phyloP scores from a whole-genome alignment of 2,113 vertebrate genomes.

The Stomatorhinus ivindoensis region DNA sequence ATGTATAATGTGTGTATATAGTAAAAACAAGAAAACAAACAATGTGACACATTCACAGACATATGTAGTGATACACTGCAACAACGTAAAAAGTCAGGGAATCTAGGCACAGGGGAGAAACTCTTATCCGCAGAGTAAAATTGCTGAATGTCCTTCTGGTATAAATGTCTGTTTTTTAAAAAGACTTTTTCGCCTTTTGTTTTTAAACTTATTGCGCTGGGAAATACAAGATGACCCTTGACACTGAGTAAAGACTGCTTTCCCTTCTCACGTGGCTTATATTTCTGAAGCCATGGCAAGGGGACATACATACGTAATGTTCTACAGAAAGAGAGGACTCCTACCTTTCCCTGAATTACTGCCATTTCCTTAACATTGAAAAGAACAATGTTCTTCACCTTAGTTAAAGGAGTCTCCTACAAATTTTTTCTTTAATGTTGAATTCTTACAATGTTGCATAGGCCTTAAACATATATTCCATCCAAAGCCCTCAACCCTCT shows the following conservation, averaged over 20 bases:
- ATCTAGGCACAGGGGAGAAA: not conserved
- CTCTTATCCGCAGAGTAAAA: not conserved
- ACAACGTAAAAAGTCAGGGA: not conserved
- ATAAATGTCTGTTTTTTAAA: not conserved
- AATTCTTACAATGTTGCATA: not conserved
- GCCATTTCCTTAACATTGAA: not conserved
- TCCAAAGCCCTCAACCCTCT: not conserved
- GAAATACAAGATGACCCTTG: conserved; percentile 31
- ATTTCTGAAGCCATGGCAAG: conserved; percentile 36
- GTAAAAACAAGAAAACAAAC: not conserved
- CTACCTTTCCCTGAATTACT: conserved; percentile 6
- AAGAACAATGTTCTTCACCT: conserved; percentile 20
- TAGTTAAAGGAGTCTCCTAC: conserved; percentile 30
- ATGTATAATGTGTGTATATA: not conserved
- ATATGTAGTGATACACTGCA: not conserved
- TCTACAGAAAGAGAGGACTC: conserved; percentile 19
- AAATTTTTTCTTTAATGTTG: not conserved
- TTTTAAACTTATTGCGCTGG: conserved; percentile 18
- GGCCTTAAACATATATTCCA: not conserved
- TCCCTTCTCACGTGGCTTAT: conserved; percentile 36
- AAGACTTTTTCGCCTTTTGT: not conserved
- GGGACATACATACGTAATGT: conserved; percentile 17
- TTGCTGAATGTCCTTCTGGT: not conserved
- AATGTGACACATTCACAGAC: not conserved
- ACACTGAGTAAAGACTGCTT: conserved; percentile 12